Conservation (phyloP, 1,140 invertebrate genomes). For the Hypothenemus hampei region DNA sequence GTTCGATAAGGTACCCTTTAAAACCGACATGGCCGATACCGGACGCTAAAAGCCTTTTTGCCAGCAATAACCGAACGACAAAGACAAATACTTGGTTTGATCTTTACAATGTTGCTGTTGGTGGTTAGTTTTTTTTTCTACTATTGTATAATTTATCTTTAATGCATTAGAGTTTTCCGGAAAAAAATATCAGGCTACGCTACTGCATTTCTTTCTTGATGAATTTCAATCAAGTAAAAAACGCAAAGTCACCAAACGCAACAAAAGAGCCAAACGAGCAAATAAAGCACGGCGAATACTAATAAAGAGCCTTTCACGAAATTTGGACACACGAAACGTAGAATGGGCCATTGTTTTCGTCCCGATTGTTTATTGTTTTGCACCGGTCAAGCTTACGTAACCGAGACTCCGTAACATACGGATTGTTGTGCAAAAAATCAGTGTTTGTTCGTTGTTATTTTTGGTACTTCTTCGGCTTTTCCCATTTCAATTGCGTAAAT, state of each 20-base stretch:
- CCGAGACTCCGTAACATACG: constrained; percentile 20
- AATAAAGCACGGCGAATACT: constrained; percentile 20
- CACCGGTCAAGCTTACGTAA: constrained; percentile 23
- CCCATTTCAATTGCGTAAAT: too few species aligned
- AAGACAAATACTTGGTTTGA: constrained; percentile 18
- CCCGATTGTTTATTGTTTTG: constrained; percentile 27
- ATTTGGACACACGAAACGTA: constrained; percentile 23
- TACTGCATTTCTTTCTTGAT: too few species aligned
- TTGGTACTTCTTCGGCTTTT: background rate
- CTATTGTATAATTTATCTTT: too few species aligned
- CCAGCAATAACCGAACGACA: constrained; percentile 10
- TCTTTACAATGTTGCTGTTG: too few species aligned
- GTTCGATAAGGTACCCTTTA: constrained; percentile 21
- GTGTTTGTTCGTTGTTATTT: constrained; percentile 7
- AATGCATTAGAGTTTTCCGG: too few species aligned
- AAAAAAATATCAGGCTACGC: too few species aligned
- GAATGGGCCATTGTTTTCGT: constrained; percentile 16
- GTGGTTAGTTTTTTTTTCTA: too few species aligned
- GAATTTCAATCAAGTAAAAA: constrained; percentile 15
- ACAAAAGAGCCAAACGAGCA: constrained; percentile 14
- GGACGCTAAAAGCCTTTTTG: constrained; percentile 16
- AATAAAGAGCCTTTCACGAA: constrained; percentile 26
- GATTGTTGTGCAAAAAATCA: constrained; percentile 10
- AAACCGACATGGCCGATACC: constrained; percentile 1
- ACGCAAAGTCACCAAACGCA: constrained; percentile 9